Conservation (phyloP, 2,113 vertebrate genomes). For the Hydropotes inermis region DNA sequence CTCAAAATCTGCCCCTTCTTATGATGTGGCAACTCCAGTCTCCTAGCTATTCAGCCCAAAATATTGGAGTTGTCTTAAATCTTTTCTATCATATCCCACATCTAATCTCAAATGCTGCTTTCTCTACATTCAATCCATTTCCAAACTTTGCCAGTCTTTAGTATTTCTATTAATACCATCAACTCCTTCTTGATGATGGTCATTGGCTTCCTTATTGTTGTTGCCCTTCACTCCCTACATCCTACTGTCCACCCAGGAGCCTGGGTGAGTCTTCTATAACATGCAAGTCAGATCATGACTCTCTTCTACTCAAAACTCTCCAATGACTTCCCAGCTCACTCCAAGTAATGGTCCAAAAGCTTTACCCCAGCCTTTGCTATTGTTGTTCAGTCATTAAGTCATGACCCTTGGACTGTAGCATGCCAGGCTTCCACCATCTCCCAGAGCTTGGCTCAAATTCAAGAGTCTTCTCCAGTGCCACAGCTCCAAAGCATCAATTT, state of each 20-base stretch:
- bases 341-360: not conserved
- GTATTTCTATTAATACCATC: not conserved
- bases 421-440: not conserved
- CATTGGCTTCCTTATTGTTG: not conserved
- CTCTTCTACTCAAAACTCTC: not conserved
- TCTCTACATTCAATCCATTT: not conserved
- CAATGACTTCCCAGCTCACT: not conserved
- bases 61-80: not conserved
- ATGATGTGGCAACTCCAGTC: not conserved
- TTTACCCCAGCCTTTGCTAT: not conserved
- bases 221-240: not conserved
- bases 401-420: not conserved
- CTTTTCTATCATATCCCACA: not conserved
- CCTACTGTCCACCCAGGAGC: not conserved
- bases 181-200: not conserved
- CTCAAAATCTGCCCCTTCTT: not conserved
- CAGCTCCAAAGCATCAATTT: not conserved
- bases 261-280: not conserved
- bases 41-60: not conserved
- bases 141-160: not conserved
- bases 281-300: not conserved
- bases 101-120: not conserved
- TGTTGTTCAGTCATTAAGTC: not conserved
- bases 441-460: not conserved
- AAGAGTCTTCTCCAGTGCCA: not conserved